Conservation (phyloP, 2,888 invertebrate genomes). For the Metalampra italica region DNA sequence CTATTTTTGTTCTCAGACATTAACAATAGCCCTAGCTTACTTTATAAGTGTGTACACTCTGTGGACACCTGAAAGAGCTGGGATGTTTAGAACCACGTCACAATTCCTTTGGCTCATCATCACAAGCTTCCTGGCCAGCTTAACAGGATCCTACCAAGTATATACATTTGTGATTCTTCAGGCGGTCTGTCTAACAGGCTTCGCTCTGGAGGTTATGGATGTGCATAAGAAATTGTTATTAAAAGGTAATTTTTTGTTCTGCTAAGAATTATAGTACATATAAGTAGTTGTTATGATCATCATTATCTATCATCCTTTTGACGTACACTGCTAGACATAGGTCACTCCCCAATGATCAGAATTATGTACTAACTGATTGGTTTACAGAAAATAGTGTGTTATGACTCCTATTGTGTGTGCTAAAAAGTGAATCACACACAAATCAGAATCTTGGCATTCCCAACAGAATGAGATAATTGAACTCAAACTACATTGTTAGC, state of each 20-base stretch:
- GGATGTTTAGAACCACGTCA: constrained; percentile 82
- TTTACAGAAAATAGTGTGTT: too few relatives aligned
- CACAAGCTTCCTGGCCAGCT: constrained; percentile 85
- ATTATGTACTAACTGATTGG: too few relatives aligned
- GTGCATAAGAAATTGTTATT: constrained; percentile 70
- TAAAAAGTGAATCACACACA: too few relatives aligned
- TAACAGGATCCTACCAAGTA: constrained; percentile 87
- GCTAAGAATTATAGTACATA: too few relatives aligned
- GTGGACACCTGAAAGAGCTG: constrained; percentile 86
- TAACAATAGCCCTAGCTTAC: constrained; percentile 83
- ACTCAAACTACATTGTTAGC: too few relatives aligned
- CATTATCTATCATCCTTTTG: too few relatives aligned
- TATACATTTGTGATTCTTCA: constrained; percentile 84
- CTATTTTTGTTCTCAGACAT: constrained; percentile 77
- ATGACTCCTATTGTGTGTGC: too few relatives aligned
- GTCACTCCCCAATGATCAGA: neutral
- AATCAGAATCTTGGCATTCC: too few relatives aligned
- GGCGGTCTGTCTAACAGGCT: constrained; percentile 81
- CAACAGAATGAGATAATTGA: too few relatives aligned
- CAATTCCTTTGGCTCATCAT: constrained; percentile 86
- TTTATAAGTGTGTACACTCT: constrained; percentile 83
- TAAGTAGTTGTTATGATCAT: too few relatives aligned
- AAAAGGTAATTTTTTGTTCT: constrained; percentile 50
- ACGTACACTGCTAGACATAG: neutral
- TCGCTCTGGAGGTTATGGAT: constrained; percentile 78